These are phyloP conservation scores for Corella eumyota DNA, from an alignment of 23 tunicate species.

Conservation along the genomic window DNA sequence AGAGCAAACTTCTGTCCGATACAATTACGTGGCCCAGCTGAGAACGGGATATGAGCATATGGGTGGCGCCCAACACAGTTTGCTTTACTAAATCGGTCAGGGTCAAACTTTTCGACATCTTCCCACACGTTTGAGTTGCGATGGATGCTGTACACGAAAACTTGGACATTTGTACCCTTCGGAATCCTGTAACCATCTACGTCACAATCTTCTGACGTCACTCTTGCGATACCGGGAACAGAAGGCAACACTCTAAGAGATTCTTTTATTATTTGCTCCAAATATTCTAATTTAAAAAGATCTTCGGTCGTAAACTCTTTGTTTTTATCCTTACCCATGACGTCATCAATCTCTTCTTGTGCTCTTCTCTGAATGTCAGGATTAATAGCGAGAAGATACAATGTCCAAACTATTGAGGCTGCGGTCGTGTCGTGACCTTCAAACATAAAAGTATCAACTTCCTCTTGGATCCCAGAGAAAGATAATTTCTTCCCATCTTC, in stretches of 20 bases:
- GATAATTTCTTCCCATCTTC: conserved; percentile 61
- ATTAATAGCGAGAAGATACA: conserved; percentile 56
- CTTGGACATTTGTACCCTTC: conserved; percentile 40
- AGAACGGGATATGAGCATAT: conserved; percentile 78
- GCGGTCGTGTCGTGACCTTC: conserved; percentile 99
- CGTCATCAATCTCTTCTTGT: conserved; percentile 68
- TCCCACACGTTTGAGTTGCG: conserved; percentile 63
- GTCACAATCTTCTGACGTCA: conserved; percentile 53
- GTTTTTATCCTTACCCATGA: conserved; percentile 71
- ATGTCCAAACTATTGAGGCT: conserved; percentile 96
- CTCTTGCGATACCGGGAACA: conserved; percentile 76
- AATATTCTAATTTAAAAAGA: conserved; percentile 46
- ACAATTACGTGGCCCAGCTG: conserved; percentile 97
- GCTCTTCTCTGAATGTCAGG: conserved; percentile 56
- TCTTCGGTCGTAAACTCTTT: conserved; percentile 52
- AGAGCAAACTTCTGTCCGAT: conserved; percentile 93
- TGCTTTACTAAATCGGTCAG: conserved; percentile 54
- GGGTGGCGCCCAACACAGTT: conserved; percentile 59
- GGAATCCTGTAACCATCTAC: conserved; percentile 63
- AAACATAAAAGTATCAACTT: conserved; percentile 99
- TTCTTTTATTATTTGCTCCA: conserved; percentile 80
- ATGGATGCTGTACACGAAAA: conserved; percentile 45
- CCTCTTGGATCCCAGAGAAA: conserved; percentile 81
- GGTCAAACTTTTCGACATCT: conserved; percentile 63
- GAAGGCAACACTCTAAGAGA: conserved; percentile 76